phyloP scores from a whole-genome alignment of 2,113 vertebrate species.

The Progne subis region DNA sequence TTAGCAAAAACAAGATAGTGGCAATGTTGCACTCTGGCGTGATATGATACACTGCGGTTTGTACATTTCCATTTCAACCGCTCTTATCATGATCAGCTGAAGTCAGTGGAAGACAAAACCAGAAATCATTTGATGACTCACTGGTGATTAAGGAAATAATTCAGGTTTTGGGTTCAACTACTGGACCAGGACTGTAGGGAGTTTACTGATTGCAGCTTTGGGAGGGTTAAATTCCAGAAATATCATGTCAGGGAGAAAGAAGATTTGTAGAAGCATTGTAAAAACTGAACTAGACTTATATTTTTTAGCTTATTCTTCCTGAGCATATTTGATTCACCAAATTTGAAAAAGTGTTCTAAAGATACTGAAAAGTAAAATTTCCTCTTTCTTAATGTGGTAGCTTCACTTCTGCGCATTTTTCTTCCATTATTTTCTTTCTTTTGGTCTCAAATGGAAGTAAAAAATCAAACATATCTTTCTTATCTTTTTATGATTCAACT shows the following conservation, averaged over 20 bases:
- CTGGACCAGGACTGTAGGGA: not conserved
- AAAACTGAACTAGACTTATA: not conserved
- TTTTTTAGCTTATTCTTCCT: not conserved
- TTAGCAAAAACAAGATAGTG: not conserved
- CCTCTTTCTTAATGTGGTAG: not conserved
- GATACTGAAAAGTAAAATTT: not conserved
- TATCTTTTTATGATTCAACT: not conserved
- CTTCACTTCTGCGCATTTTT: not conserved
- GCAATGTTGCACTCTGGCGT: not conserved
- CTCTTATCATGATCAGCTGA: not conserved
- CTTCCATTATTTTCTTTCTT: constrained; percentile 1
- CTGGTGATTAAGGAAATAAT: not conserved
- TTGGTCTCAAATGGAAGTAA: not conserved
- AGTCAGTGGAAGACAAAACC: not conserved
- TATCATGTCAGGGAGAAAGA: not conserved
- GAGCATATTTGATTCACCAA: not conserved
- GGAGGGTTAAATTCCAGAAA: not conserved
- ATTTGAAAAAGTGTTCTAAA: not conserved
- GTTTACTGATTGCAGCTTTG: not conserved
- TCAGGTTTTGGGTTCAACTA: not conserved
- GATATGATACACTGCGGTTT: not conserved
- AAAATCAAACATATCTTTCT: not conserved
- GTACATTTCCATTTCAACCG: not conserved
- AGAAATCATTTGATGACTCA: not conserved
- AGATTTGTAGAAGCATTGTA: not conserved